Evolutionary conservation across 1,140 invertebrate genomes (phyloP).

Genomic region (Plectus sambesii): DNA sequence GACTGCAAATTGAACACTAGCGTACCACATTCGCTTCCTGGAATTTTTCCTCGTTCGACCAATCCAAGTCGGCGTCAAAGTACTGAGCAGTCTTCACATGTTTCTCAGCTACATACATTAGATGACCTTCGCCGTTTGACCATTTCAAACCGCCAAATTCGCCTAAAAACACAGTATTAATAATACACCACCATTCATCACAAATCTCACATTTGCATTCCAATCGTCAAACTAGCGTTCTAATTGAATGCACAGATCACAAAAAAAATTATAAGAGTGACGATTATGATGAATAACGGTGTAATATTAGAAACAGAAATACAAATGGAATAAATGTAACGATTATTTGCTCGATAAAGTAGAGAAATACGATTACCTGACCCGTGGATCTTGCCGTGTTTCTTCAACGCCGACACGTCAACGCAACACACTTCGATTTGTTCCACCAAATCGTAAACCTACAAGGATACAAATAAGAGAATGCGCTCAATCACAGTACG

Average conservation of each 20-base stretch:
- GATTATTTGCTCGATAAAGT: too few species aligned
- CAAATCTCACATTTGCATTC: too few species aligned
- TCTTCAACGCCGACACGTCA: constrained; percentile 31
- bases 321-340: too few species aligned
- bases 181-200: constrained; percentile 9
- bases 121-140: constrained; percentile 31
- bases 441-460: constrained; percentile 17
- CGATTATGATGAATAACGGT: too few species aligned
- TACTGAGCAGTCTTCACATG: constrained; percentile 25
- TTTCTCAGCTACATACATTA: constrained; percentile 34
- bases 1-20: constrained; percentile 7
- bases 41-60: constrained; percentile 39
- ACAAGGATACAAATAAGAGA: neutral
- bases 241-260: too few species aligned
- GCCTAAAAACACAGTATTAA: constrained; percentile 9
- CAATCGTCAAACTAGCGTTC: too few species aligned
- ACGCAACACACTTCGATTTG: constrained; percentile 20
- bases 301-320: too few species aligned
- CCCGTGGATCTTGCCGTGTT: constrained; percentile 30
- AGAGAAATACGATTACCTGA: too few species aligned
- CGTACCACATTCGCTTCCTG: constrained; percentile 25
- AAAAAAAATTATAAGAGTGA: too few species aligned
- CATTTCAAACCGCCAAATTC: constrained; percentile 32
- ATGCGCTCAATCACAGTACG: constrained; percentile 5
- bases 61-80: constrained; percentile 40